Conservation (phyloP, 2,113 vertebrate genomes). For the Halichoerus grypus region DNA sequence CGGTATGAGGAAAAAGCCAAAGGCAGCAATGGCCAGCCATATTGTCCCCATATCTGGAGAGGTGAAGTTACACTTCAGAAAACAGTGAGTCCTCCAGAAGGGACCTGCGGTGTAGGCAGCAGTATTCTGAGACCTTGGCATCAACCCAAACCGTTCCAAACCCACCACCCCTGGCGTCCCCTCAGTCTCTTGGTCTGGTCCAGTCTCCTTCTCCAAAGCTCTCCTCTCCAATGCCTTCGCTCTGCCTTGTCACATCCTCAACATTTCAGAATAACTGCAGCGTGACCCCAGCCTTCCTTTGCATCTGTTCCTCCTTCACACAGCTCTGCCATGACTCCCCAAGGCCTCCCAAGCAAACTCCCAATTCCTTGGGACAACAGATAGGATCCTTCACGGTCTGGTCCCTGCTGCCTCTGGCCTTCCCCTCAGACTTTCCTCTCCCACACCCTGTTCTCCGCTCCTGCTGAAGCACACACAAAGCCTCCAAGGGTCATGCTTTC, state of each 20-base stretch:
- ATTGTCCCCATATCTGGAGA: not conserved
- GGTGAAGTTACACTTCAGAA: not conserved
- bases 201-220: not conserved
- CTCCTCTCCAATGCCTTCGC: not conserved
- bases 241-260: not conserved
- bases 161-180: fast-evolving
- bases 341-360: not conserved
- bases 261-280: not conserved
- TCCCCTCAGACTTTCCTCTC: not conserved
- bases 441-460: not conserved
- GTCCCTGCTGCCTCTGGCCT: not conserved
- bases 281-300: not conserved
- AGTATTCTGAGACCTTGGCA: not conserved
- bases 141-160: not conserved
- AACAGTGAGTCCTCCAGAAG: too few relatives aligned
- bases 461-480: fast-evolving
- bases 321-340: not conserved
- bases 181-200: not conserved
- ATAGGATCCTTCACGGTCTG: fast-evolving
- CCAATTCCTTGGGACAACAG: too few relatives aligned
- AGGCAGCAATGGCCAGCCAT: too few relatives aligned
- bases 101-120: too few relatives aligned
- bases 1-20: not conserved
- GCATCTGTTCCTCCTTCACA: not conserved
- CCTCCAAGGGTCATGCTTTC: not conserved